Evolutionary conservation across 2,888 invertebrate species (phyloP).

Genomic region (Merodon equestris): DNA sequence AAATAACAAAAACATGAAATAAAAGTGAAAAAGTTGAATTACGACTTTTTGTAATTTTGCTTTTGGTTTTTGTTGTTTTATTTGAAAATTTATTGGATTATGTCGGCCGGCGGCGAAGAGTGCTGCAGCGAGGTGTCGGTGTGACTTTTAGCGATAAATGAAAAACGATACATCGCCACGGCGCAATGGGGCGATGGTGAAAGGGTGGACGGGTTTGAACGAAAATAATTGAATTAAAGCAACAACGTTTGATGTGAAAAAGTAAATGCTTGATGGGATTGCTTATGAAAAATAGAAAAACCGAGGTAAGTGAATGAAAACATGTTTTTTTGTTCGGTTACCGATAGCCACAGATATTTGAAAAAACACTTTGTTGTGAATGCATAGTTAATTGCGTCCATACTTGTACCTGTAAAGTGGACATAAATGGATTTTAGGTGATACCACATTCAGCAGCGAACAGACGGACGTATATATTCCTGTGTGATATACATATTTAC

Average conservation of each 20-base stretch:
- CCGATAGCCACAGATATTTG: no score
- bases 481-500: no score
- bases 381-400: no score
- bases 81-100: slow-evolving; percentile 64
- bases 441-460: no score
- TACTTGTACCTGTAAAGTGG: no score
- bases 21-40: slow-evolving; percentile 68
- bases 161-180: slow-evolving; percentile 46
- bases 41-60: slow-evolving; percentile 37
- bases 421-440: no score
- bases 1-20: slow-evolving; percentile 67
- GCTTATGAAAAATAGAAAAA: slow-evolving; percentile 10
- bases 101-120: slow-evolving; percentile 35
- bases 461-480: no score
- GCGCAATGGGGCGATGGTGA: not conserved
- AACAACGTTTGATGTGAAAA: not conserved
- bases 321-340: no score
- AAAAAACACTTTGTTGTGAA: no score
- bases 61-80: no score
- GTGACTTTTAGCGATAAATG: slow-evolving; percentile 56
- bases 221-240: slow-evolving; percentile 15
- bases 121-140: slow-evolving; percentile 53
- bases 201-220: not conserved
- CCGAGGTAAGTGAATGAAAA: slow-evolving; percentile 15
- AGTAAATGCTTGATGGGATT: slow-evolving; percentile 13